A percentile compares a stretch with the other conserved stretches of the same genome.
These are phyloP conservation scores for Lepidotrigona ventralis DNA, from an alignment of 1,140 invertebrate genomes.

Conservation along the genomic window DNA sequence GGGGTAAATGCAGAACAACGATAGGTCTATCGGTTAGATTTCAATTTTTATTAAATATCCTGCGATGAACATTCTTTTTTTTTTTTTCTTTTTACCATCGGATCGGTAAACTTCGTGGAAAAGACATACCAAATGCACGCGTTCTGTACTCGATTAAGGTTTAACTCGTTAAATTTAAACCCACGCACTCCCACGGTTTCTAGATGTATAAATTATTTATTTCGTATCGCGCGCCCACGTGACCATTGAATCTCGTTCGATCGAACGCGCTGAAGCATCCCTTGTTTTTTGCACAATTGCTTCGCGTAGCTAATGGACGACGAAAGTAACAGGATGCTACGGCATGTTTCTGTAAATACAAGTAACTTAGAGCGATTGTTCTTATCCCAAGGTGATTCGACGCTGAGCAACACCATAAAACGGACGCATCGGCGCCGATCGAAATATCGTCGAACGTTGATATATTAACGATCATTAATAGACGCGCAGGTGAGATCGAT, in stretches of 20 bases:
- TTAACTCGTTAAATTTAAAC: conserved; percentile 13
- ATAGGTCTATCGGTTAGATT: background rate
- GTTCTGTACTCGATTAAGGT: background rate
- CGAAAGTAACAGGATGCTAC: conserved; percentile 29
- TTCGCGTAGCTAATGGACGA: background rate
- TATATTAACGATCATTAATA: background rate
- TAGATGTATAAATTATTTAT: conserved; percentile 57
- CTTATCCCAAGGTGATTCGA: background rate
- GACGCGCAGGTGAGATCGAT: background rate
- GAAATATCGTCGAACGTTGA: background rate
- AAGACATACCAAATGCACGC: conserved; percentile 7
- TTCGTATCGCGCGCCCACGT: conserved; percentile 38
- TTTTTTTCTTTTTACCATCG: background rate
- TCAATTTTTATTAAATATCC: conserved; percentile 24
- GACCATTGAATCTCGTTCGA: conserved; percentile 26
- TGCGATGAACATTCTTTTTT: conserved; percentile 11
- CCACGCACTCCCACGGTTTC: background rate
- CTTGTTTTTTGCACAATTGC: background rate
- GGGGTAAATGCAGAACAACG: background rate
- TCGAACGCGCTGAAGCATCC: background rate
- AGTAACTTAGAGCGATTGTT: conserved; percentile 25
- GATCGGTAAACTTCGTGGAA: conserved; percentile 5
- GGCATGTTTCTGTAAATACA: conserved; percentile 51
- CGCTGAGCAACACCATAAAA: conserved; percentile 4
- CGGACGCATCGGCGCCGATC: background rate